These are phyloP conservation scores for Drosophila triauraria DNA, from an alignment of 1,140 invertebrate genomes.

Conservation along the genomic window DNA sequence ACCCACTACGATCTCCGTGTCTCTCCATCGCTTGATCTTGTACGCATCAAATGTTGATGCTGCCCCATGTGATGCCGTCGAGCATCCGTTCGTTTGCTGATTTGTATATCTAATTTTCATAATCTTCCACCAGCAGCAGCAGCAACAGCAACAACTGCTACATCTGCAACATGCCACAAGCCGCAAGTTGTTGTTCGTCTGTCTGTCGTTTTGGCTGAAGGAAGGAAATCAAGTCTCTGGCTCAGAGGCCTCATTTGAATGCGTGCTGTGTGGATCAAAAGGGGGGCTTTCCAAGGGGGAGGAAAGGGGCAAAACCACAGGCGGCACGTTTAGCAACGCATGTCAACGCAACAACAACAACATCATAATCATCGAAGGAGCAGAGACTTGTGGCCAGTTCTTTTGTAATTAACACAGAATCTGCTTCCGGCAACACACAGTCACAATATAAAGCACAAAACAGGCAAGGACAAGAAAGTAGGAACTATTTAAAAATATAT, in stretches of 20 bases:
- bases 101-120: slow-evolving; percentile 85
- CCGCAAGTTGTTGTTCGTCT: slow-evolving; percentile 38
- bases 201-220: slow-evolving; percentile 31
- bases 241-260: slow-evolving; percentile 72
- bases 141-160: background rate
- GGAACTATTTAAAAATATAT: no score
- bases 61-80: slow-evolving; percentile 57
- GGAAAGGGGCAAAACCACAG: slow-evolving; percentile 22
- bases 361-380: slow-evolving; percentile 50
- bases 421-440: slow-evolving; percentile 67
- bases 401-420: slow-evolving; percentile 81
- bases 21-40: slow-evolving; percentile 57
- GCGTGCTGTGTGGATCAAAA: slow-evolving; percentile 37
- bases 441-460: slow-evolving; percentile 15
- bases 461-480: background rate
- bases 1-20: background rate
- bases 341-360: slow-evolving; percentile 73
- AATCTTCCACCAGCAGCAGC: slow-evolving; percentile 62
- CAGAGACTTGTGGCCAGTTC: slow-evolving; percentile 31
- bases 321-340: slow-evolving; percentile 81
- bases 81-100: slow-evolving; percentile 81
- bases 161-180: slow-evolving; percentile 53
- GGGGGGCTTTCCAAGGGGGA: background rate
- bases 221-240: slow-evolving; percentile 75
- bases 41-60: slow-evolving; percentile 67